Evolutionary conservation across 92 coral and sea anemone genomes (phyloP).

Genomic region (Epizoanthus stellaris): DNA sequence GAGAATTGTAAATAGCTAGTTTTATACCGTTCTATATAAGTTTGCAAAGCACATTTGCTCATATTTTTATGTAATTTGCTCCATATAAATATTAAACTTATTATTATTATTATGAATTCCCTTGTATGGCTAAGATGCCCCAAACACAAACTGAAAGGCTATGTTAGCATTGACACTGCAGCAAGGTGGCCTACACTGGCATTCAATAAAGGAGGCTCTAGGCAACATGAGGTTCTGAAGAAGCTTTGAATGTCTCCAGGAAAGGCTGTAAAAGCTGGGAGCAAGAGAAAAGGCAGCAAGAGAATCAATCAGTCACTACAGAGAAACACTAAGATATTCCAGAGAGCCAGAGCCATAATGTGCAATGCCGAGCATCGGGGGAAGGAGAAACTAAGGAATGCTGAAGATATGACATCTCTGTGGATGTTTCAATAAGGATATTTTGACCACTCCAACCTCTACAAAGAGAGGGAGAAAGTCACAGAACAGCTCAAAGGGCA

Average conservation of each 20-base stretch:
- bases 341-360: not conserved
- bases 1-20: no score
- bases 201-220: constrained; percentile 34
- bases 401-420: not conserved
- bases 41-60: no score
- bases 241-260: constrained; percentile 46
- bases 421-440: constrained; percentile 35
- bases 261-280: constrained; percentile 4
- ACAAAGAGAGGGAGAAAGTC: constrained; percentile 9
- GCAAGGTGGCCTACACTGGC: constrained; percentile 43
- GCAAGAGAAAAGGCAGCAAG: constrained; percentile 32
- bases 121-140: constrained; percentile 53
- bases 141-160: constrained; percentile 40
- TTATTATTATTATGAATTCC: no score
- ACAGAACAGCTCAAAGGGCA: constrained; percentile 26
- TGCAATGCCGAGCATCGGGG: not conserved
- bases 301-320: constrained; percentile 22
- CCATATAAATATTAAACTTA: no score
- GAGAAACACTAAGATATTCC: constrained; percentile 23
- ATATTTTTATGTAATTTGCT: no score
- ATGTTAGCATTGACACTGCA: constrained; percentile 30
- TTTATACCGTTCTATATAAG: no score
- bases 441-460: constrained; percentile 23
- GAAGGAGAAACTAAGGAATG: constrained; percentile 13
- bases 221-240: constrained; percentile 31